Evolutionary conservation across 2,888 invertebrate species (phyloP), one percentile per base, ranked within the genome.

Genomic region (Rambutsinella grinnellia): DNA sequence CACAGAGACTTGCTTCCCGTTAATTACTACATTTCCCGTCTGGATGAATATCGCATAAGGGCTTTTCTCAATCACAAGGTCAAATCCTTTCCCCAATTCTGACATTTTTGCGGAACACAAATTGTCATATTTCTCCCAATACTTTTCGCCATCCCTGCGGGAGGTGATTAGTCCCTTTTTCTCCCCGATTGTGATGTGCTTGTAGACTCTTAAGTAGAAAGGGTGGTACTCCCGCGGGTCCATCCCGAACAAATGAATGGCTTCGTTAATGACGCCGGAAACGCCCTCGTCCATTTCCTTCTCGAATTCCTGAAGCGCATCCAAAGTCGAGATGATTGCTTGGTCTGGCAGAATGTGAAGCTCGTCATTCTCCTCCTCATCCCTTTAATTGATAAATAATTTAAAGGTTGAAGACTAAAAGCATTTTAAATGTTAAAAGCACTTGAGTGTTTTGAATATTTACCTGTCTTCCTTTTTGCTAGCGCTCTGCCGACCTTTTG

Each of bases 191-290:
- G 13, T 13, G 44, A 58, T 60, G 46, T 36, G 63, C n/a, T 57
- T 54, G 28, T 63, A 62, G 13, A 63, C 28, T 8, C 57, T 53
- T 1, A 71, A 28, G 28, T 71, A 71, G 36, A 63, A 71, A n/a
- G 71, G 71, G 27, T 71, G 71, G 17, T 71, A 71, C 27, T 62
- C 71, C n/a, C 62, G 13, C 1, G 71, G 63, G 57, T 71, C 57
- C 47, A 8, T 15, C 2, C 47, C 17, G 10, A 71, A 36, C 3
- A 57, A 13, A 5, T n/a, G 6, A 21, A 71, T 17, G 21, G 62
- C 56, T 19, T 71, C 71, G 8, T 23, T n/a, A 10, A 71, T 36
- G 1, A 57, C 21, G 17, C 28, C 26, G 2, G 3, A 10, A 19
- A 71, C 21, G 5, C 5, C 8, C 6, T 24, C 1, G 15, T 63